Evolutionary conservation across 2,113 vertebrate genomes (phyloP).

Genomic region (Buteo buteo): DNA sequence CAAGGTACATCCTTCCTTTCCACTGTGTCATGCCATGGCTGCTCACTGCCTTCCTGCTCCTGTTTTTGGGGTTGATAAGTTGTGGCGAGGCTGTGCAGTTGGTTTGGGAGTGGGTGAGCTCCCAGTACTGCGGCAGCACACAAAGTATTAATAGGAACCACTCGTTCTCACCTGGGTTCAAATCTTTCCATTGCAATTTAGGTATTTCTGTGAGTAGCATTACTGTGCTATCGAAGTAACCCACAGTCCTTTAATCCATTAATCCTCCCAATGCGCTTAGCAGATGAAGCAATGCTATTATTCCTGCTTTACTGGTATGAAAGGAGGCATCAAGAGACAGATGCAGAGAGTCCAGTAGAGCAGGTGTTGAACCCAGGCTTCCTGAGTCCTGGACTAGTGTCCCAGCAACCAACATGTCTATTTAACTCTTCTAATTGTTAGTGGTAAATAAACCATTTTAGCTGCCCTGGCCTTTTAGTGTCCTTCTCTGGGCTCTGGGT

Average conservation of each 20-base stretch:
- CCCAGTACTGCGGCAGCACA: neutral
- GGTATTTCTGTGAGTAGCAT: neutral
- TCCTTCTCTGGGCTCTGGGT: neutral
- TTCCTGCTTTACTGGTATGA: neutral
- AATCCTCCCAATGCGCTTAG: neutral
- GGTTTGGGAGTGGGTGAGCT: neutral
- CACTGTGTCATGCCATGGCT: accelerated
- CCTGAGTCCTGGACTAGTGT: neutral
- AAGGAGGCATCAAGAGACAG: neutral
- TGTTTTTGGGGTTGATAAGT: neutral
- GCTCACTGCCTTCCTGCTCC: neutral
- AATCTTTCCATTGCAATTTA: neutral
- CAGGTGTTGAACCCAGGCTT: neutral
- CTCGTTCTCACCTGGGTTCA: neutral
- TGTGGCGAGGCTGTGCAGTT: accelerated
- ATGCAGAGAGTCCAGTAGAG: accelerated
- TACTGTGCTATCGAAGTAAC: neutral
- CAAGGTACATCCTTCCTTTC: neutral
- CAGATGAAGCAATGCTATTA: neutral
- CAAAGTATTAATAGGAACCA: neutral
- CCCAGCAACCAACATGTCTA: neutral
- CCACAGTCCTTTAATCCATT: neutral
- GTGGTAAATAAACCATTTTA: neutral
- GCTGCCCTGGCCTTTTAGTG: neutral
- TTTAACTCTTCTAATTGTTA: neutral